Evolutionary conservation across 64 coral and sea anemone genomes (phyloP).

Genomic region (Pocillopora verrucosa): DNA sequence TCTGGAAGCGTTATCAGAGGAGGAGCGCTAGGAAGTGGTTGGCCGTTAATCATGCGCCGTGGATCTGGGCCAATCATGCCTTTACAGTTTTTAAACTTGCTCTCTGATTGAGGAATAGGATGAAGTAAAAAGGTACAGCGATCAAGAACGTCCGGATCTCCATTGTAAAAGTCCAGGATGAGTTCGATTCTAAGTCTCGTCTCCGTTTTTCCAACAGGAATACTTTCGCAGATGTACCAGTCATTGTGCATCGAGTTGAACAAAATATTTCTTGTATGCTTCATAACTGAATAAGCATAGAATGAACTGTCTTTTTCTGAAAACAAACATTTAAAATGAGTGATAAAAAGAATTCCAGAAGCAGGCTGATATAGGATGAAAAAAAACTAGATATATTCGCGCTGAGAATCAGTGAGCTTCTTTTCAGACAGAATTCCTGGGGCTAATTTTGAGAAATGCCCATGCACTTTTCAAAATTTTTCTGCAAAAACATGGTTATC

Average conservation of each 20-base stretch:
- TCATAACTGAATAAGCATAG: constrained; percentile 6
- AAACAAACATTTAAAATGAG: background rate
- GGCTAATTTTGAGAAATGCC: too few species aligned
- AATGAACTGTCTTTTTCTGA: constrained; percentile 45
- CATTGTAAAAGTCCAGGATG: constrained; percentile 18
- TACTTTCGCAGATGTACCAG: constrained; percentile 77
- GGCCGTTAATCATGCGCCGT: background rate
- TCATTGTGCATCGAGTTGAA: constrained; percentile 54
- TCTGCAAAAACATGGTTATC: too few species aligned
- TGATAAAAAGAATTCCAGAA: background rate
- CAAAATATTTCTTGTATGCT: background rate
- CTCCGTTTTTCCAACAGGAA: background rate
- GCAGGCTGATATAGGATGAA: background rate
- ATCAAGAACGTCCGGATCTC: constrained; percentile 15
- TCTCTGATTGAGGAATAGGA: background rate
- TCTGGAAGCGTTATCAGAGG: background rate
- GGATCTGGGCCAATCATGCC: background rate
- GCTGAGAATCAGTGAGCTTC: too few species aligned
- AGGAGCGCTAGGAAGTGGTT: constrained; percentile 14
- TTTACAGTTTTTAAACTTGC: background rate
- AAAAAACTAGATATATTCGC: too few species aligned
- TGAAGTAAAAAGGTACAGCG: constrained; percentile 8
- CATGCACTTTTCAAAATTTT: too few species aligned
- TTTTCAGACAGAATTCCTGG: too few species aligned
- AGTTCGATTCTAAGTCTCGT: background rate